A percentile compares a stretch with the other conserved stretches of the same genome.
phyloP scores from a whole-genome alignment of 2,113 vertebrate species.

The Podilymbus podiceps region DNA sequence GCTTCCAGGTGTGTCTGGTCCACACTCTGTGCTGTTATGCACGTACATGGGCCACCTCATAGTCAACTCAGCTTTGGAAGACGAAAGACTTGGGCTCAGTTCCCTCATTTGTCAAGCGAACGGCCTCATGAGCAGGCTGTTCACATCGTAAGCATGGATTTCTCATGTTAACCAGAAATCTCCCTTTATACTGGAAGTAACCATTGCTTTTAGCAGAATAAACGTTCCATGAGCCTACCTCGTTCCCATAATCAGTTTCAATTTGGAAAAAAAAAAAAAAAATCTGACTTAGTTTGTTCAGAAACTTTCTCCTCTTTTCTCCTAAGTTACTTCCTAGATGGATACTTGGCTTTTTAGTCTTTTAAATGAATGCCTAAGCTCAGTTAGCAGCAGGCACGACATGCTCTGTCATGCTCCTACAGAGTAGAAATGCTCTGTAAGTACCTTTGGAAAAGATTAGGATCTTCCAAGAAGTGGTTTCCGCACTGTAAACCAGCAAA shows the following conservation, averaged over 20 bases:
- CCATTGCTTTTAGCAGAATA: not conserved
- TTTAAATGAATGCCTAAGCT: not conserved
- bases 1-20: not conserved
- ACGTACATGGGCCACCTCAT: not conserved
- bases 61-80: not conserved
- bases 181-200: not conserved
- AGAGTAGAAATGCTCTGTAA: not conserved
- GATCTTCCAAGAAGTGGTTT: not conserved
- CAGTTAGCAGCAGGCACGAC: not conserved
- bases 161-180: not conserved
- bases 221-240: not conserved
- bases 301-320: not conserved
- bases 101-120: not conserved
- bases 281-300: not conserved
- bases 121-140: not conserved
- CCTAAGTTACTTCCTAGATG: not conserved
- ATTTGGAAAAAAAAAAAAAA: not conserved
- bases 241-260: not conserved
- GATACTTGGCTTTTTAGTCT: not conserved
- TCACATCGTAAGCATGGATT: not conserved
- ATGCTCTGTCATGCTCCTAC: not conserved
- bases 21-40: not conserved
- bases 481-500: not conserved
- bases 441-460: not conserved
- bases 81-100: not conserved